Evolutionary conservation across 2,888 invertebrate species (phyloP).

Genomic region (Leucophenga montana): DNA sequence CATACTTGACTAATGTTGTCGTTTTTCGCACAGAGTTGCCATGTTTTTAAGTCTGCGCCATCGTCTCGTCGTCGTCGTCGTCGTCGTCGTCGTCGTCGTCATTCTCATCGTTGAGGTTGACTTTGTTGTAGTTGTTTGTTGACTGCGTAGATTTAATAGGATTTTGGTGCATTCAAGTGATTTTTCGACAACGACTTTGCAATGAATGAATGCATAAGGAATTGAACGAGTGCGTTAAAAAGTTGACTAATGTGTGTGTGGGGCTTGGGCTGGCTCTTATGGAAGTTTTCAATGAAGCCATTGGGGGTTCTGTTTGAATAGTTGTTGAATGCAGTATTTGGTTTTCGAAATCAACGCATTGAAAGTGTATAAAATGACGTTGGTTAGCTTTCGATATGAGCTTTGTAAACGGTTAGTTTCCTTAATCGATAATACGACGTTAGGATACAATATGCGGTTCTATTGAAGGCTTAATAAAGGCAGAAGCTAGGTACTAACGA

Average conservation of each 20-base stretch:
- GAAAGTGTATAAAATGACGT: too few species aligned
- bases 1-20: conserved; percentile 57
- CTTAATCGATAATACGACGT: too few species aligned
- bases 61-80: background rate
- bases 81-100: background rate
- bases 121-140: conserved; percentile 39
- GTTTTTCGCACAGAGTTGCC: conserved; percentile 26
- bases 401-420: too few species aligned
- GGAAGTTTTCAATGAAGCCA: too few species aligned
- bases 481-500: too few species aligned
- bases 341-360: too few species aligned
- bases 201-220: background rate
- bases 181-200: conserved; percentile 42
- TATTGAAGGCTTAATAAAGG: too few species aligned
- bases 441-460: too few species aligned
- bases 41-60: background rate
- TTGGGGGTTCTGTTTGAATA: too few species aligned
- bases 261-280: too few species aligned
- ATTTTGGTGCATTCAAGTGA: conserved; percentile 57
- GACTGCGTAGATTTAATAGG: conserved; percentile 41
- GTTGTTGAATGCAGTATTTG: too few species aligned
- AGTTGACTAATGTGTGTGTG: background rate
- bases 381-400: too few species aligned
- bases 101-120: conserved; percentile 29
- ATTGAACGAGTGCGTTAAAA: background rate